Evolutionary conservation across 2,888 invertebrate genomes (phyloP).

Genomic region (Cheilosia scutellata): DNA sequence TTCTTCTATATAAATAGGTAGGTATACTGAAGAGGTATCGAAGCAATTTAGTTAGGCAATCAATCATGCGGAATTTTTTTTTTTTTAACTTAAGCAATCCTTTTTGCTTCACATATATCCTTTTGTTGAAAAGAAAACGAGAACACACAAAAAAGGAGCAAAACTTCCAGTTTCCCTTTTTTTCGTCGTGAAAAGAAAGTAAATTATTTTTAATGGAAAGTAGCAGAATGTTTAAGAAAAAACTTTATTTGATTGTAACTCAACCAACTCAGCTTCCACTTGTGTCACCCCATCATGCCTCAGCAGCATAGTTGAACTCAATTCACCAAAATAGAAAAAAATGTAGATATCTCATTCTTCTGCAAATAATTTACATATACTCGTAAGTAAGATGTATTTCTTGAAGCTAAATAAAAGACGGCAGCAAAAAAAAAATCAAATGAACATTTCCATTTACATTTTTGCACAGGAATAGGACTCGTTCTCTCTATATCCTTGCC

Average conservation of each 20-base stretch:
- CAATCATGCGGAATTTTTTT: slow-evolving; percentile 72
- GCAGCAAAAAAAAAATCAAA: slow-evolving; percentile 6
- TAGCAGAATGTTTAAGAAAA: slow-evolving; percentile 51
- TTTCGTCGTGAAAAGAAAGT: slow-evolving; percentile 62
- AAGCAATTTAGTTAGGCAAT: slow-evolving; percentile 74
- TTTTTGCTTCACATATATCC: slow-evolving; percentile 26
- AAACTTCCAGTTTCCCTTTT: slow-evolving; percentile 6
- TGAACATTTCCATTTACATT: slow-evolving; percentile 36
- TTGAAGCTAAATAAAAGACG: neutral
- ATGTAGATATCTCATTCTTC: slow-evolving; percentile 18
- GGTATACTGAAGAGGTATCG: slow-evolving; percentile 21
- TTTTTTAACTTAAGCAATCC: slow-evolving; percentile 49
- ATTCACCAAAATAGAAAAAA: slow-evolving; percentile 13
- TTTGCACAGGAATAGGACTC: neutral
- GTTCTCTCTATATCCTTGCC: no score
- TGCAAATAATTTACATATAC: slow-evolving; percentile 13
- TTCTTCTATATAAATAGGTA: slow-evolving; percentile 4
- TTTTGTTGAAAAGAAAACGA: slow-evolving; percentile 20
- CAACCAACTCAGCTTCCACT: neutral
- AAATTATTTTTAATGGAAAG: slow-evolving; percentile 73
- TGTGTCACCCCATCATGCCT: neutral
- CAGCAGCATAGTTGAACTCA: slow-evolving; percentile 21
- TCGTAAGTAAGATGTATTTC: slow-evolving; percentile 1
- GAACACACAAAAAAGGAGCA: neutral
- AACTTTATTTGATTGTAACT: slow-evolving; percentile 54